Conservation (phyloP, 2,113 vertebrate species). For the Stercorarius parasiticus region DNA sequence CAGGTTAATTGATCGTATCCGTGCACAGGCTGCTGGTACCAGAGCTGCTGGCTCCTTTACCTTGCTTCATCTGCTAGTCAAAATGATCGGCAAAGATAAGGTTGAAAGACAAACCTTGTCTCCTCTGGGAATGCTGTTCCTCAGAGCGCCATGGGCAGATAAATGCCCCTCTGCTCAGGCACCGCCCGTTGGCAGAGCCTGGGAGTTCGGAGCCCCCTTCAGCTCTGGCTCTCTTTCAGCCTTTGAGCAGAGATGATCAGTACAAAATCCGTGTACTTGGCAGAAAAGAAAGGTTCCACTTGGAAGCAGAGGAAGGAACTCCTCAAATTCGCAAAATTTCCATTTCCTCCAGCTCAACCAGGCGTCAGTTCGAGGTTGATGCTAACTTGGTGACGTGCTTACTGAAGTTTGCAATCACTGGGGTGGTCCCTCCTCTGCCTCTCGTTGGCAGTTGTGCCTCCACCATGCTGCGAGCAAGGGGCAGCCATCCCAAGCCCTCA, state of each 20-base stretch:
- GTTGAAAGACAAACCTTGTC: neutral
- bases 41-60: neutral
- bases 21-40: neutral
- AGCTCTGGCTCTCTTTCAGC: neutral
- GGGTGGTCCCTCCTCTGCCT: neutral
- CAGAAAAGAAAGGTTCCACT: neutral
- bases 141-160: neutral
- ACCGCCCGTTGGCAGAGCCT: neutral
- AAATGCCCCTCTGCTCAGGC: neutral
- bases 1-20: neutral
- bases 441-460: too few species aligned
- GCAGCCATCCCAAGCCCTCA: neutral
- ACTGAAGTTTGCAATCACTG: too few species aligned
- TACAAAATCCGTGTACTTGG: neutral
- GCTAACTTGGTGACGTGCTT: fast-evolving
- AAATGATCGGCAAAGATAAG: neutral
- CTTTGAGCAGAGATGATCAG: too few species aligned
- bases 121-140: neutral
- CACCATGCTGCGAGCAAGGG: fast-evolving
- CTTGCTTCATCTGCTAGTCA: neutral
- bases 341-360: neutral
- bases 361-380: neutral
- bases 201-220: neutral
- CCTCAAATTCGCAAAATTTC: neutral
- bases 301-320: neutral